A percentile compares a stretch with the other conserved stretches of the same genome.
Conservation (phyloP, 2,797 vertebrate genomes). For the Danio jaintianensis region DNA sequence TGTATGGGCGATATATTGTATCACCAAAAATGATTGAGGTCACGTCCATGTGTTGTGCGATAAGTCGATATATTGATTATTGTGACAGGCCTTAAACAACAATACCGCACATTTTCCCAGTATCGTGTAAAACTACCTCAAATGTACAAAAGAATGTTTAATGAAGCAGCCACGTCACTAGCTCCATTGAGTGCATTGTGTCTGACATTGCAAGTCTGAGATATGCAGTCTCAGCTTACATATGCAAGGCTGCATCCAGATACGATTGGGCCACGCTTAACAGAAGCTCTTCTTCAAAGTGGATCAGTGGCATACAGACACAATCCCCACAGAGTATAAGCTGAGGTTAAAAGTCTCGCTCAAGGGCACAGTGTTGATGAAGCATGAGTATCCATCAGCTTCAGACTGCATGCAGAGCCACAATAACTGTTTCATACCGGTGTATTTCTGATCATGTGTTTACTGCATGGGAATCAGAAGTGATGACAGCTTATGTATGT, state of each 20-base stretch:
- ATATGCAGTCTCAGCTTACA: no score
- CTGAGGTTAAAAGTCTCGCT: constrained; percentile 12
- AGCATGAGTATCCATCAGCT: neutral
- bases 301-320: neutral
- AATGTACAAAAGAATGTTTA: neutral
- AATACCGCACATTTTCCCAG: no score
- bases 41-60: no score
- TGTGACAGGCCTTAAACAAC: no score
- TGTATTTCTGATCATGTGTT: neutral
- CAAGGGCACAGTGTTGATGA: constrained; percentile 15
- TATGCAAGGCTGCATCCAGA: no score
- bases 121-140: no score
- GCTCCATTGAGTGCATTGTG: no score
- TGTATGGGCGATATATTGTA: no score
- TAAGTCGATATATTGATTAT: no score
- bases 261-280: no score
- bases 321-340: constrained; percentile 2
- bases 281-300: neutral
- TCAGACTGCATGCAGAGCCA: neutral
- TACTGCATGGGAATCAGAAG: neutral
- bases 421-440: neutral
- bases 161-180: neutral
- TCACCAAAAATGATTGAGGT: no score
- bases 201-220: no score
- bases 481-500: neutral